These are phyloP conservation scores for Cyrtonyx montezumae DNA, from an alignment of 2,113 vertebrate genomes.

Conservation along the genomic window DNA sequence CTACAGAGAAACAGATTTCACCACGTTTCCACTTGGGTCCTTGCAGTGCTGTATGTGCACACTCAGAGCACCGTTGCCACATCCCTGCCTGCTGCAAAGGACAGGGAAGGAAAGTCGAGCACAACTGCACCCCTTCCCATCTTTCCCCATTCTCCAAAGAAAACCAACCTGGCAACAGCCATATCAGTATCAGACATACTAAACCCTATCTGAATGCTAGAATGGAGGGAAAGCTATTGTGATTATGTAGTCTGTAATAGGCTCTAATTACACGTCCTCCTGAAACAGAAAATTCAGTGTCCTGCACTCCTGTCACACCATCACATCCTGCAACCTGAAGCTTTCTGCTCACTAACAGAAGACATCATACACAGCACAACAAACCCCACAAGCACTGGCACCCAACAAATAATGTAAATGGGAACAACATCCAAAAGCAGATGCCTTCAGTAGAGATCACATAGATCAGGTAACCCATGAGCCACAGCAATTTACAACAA, in stretches of 20 bases:
- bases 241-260: not conserved
- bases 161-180: not conserved
- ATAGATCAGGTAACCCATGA: not conserved
- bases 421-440: not conserved
- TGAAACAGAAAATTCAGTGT: not conserved
- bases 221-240: fast-evolving
- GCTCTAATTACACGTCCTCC: not conserved
- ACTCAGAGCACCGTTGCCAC: not conserved
- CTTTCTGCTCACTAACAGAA: not conserved
- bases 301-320: too few species aligned
- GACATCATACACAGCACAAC: not conserved
- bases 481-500: not conserved
- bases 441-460: not conserved
- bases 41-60: fast-evolving
- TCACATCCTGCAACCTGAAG: too few species aligned
- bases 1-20: fast-evolving
- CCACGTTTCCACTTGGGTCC: fast-evolving
- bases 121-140: too few species aligned
- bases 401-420: fast-evolving
- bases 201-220: not conserved
- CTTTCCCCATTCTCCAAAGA: not conserved
- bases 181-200: not conserved
- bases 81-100: not conserved
- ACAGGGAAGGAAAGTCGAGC: too few species aligned
- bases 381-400: fast-evolving